These are phyloP conservation scores for Cistogaster globosa DNA, from an alignment of 2,888 invertebrate genomes.

Conservation along the genomic window DNA sequence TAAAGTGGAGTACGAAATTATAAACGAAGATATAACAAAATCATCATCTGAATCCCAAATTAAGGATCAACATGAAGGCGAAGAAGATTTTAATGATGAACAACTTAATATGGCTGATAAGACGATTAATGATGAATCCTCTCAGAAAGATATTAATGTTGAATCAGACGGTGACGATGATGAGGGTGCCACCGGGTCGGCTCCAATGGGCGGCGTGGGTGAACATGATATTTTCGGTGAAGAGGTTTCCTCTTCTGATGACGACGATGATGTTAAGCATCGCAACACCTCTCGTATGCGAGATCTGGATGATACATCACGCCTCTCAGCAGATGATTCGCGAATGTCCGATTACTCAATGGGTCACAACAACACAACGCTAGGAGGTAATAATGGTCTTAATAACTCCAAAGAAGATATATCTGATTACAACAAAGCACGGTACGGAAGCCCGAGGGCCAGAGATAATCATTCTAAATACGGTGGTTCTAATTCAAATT, in stretches of 20 bases:
- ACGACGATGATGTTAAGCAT: slow-evolving; percentile 88
- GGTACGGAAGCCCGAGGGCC: slow-evolving; percentile 79
- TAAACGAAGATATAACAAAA: slow-evolving; percentile 93
- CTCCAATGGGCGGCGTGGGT: slow-evolving; percentile 83
- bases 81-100: slow-evolving; percentile 79
- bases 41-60: slow-evolving; percentile 78
- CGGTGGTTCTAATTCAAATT: slow-evolving; percentile 80
- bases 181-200: slow-evolving; percentile 75
- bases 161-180: slow-evolving; percentile 80
- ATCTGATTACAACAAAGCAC: slow-evolving; percentile 81
- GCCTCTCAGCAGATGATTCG: slow-evolving; percentile 89
- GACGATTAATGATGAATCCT: slow-evolving; percentile 75
- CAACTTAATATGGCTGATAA: slow-evolving; percentile 76
- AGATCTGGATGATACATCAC: slow-evolving; percentile 91
- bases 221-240: slow-evolving; percentile 96
- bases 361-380: slow-evolving; percentile 81
- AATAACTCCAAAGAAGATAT: slow-evolving; percentile 76
- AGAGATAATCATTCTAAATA: slow-evolving; percentile 73
- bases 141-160: slow-evolving; percentile 80
- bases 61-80: slow-evolving; percentile 78
- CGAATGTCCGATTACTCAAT: slow-evolving; percentile 88
- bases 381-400: slow-evolving; percentile 59
- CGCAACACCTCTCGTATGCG: slow-evolving; percentile 83
- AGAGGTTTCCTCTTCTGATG: slow-evolving; percentile 93
- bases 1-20: slow-evolving; percentile 93